Conservation (phyloP, 2,888 invertebrate species). For the Suillia variegata region DNA sequence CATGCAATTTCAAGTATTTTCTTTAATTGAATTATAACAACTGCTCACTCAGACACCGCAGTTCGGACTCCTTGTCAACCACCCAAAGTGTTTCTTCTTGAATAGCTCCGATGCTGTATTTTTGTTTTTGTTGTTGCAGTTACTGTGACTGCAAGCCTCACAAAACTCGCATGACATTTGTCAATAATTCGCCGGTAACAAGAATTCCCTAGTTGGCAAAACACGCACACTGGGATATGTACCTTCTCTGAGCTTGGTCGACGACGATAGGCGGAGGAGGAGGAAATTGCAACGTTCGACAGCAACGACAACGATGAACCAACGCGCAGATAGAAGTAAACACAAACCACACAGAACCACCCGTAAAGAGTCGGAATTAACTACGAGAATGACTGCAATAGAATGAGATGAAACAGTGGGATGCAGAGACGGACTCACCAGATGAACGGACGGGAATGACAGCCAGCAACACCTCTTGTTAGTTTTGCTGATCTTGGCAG, state of each 20-base stretch:
- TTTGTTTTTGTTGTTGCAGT: neutral
- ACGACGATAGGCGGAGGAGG: too few relatives aligned
- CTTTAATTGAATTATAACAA: conserved; percentile 1
- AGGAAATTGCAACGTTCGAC: too few relatives aligned
- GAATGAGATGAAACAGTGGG: neutral
- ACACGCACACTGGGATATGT: neutral
- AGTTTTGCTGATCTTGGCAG: conserved; percentile 53
- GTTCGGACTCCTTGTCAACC: neutral
- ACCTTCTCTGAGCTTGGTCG: too few relatives aligned
- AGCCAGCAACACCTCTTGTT: conserved; percentile 51
- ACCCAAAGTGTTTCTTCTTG: neutral
- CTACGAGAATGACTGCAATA: conserved; percentile 36
- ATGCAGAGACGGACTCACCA: neutral
- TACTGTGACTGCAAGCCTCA: neutral
- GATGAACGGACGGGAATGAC: neutral
- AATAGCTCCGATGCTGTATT: neutral
- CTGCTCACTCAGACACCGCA: too few relatives aligned
- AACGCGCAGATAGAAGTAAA: neutral
- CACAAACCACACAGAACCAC: neutral
- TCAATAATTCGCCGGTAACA: neutral
- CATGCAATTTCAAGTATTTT: neutral
- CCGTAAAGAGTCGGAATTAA: conserved; percentile 17
- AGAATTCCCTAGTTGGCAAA: neutral
- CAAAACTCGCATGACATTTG: neutral
- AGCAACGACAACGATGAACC: neutral